These are phyloP conservation scores for Ceuthmochares aereus DNA, from an alignment of 2,113 vertebrate species.

Conservation along the genomic window DNA sequence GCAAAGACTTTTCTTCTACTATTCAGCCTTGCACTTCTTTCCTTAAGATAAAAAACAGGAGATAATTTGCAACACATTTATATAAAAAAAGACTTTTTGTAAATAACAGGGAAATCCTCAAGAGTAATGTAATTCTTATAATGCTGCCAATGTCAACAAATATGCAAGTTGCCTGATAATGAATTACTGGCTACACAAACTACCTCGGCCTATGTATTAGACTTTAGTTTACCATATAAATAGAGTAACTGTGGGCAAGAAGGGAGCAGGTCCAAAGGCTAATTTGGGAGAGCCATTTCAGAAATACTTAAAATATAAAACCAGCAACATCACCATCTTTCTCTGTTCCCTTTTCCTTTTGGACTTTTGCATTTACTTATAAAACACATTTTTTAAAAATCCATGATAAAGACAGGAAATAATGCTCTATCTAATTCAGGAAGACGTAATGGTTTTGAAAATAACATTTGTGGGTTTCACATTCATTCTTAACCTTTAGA, in stretches of 20 bases:
- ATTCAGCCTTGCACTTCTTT: neutral
- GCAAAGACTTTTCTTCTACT: neutral
- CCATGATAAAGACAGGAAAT: neutral
- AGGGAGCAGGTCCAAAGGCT: neutral
- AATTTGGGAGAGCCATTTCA: neutral
- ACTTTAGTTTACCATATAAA: neutral
- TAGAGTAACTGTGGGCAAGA: neutral
- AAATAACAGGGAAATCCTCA: neutral
- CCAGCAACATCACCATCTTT: neutral
- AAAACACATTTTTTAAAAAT: neutral
- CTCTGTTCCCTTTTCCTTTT: neutral
- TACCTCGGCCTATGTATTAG: neutral
- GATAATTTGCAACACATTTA: neutral
- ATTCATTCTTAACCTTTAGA: neutral
- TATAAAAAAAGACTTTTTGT: slow-evolving; percentile 6
- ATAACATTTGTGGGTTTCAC: neutral
- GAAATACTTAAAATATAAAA: neutral
- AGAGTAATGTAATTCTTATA: neutral
- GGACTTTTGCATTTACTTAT: neutral
- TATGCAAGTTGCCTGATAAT: neutral
- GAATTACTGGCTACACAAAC: neutral
- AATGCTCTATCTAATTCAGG: neutral
- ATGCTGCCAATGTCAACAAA: slow-evolving; percentile 15
- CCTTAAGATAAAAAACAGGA: neutral
- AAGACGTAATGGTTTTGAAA: neutral